These are phyloP conservation scores for Biston betularia DNA, from an alignment of 2,888 invertebrate genomes.

Conservation along the genomic window DNA sequence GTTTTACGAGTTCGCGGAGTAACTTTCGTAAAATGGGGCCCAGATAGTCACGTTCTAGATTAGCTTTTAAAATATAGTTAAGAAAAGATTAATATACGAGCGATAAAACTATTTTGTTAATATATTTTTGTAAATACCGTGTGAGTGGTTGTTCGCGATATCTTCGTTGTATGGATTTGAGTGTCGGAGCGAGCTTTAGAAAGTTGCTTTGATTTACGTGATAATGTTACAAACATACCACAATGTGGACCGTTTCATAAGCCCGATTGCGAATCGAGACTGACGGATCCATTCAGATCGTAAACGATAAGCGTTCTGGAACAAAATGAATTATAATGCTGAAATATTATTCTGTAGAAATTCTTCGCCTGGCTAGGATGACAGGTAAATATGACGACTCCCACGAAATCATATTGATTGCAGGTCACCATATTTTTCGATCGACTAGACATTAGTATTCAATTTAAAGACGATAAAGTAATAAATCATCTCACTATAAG, in stretches of 20 bases:
- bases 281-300: constrained; percentile 70
- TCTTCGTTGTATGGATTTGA: constrained; percentile 66
- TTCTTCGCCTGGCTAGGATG: constrained; percentile 18
- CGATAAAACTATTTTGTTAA: constrained; percentile 73
- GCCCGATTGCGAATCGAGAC: constrained; percentile 62
- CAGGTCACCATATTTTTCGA: constrained; percentile 37
- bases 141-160: constrained; percentile 59
- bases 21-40: constrained; percentile 58
- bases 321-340: constrained; percentile 58
- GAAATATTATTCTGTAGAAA: constrained; percentile 31
- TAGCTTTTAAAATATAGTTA: constrained; percentile 66
- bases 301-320: constrained; percentile 54
- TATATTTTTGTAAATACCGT: constrained; percentile 77
- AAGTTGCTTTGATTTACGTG: constrained; percentile 57
- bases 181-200: constrained; percentile 56
- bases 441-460: constrained; percentile 56
- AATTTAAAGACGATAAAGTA: constrained; percentile 62
- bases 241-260: constrained; percentile 54
- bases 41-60: constrained; percentile 76
- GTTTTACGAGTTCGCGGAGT: constrained; percentile 36
- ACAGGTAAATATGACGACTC: constrained; percentile 25
- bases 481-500: constrained; percentile 72
- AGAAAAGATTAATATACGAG: constrained; percentile 72
- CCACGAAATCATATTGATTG: constrained; percentile 33
- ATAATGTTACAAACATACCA: constrained; percentile 55